These are phyloP conservation scores for Drosophila atroscutellata DNA, from an alignment of 2,888 invertebrate genomes.

Conservation along the genomic window DNA sequence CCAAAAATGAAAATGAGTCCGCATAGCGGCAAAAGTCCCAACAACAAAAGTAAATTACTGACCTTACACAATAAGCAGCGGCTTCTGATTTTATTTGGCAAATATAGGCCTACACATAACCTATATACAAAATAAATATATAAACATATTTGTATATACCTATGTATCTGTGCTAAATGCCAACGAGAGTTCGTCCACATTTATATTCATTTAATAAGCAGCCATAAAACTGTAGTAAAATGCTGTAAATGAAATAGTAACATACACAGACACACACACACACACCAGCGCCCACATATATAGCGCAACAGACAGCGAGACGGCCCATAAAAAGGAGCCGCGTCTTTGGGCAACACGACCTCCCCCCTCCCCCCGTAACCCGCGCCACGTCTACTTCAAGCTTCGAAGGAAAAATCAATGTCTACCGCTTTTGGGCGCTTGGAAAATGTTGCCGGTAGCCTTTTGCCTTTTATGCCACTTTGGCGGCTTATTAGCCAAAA, in stretches of 20 bases:
- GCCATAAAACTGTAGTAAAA: constrained; percentile 81
- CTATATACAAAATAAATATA: constrained; percentile 8
- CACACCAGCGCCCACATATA: constrained; percentile 11
- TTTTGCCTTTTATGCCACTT: constrained; percentile 53
- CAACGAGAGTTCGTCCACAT: constrained; percentile 49
- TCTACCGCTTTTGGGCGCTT: constrained; percentile 33
- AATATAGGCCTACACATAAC: constrained; percentile 12
- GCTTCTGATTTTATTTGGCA: constrained; percentile 5
- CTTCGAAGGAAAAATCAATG: constrained; percentile 64
- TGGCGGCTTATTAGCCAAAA: constrained; percentile 63
- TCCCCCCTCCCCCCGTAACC: background rate
- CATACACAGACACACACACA: constrained; percentile 32
- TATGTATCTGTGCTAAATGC: constrained; percentile 39
- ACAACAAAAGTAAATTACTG: constrained; percentile 48
- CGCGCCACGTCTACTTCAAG: background rate
- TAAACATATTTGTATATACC: constrained; percentile 14
- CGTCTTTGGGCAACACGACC: constrained; percentile 34
- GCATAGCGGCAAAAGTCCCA: constrained; percentile 15
- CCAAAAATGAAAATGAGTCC: constrained; percentile 62
- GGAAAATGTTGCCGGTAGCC: constrained; percentile 40
- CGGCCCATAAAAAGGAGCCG: constrained; percentile 66
- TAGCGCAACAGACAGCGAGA: constrained; percentile 47
- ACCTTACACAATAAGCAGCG: constrained; percentile 42
- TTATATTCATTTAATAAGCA: constrained; percentile 81
- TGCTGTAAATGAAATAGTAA: constrained; percentile 79